These are phyloP conservation scores for Paelopatides confundens DNA, from an alignment of 53 echinoderm and acorn worm species.

Conservation along the genomic window DNA sequence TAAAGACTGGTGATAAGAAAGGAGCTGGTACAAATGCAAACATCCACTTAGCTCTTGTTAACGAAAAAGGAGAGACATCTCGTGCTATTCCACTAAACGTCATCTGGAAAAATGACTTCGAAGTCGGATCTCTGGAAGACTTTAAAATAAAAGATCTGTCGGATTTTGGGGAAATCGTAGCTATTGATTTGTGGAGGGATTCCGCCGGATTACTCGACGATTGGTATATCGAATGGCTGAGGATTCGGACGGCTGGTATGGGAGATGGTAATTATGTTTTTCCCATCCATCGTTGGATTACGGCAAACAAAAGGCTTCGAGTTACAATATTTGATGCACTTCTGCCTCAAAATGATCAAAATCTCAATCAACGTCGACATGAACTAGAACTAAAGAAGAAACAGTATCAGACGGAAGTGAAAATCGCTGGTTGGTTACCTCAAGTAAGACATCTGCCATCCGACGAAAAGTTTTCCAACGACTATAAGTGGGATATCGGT, in stretches of 20 bases:
- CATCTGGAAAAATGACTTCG: conserved; percentile 77
- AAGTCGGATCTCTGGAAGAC: conserved; percentile 63
- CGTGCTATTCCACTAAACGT: conserved; percentile 59
- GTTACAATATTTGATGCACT: conserved; percentile 63
- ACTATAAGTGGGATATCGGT: not conserved
- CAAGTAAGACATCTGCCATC: conserved; percentile 42
- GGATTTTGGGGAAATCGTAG: conserved; percentile 66
- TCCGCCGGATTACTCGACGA: conserved; percentile 48
- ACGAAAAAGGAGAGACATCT: conserved; percentile 65
- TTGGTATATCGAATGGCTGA: conserved; percentile 80
- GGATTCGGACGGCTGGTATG: conserved; percentile 13
- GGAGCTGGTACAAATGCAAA: conserved; percentile 81
- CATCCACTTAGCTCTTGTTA: conserved; percentile 72
- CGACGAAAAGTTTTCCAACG: conserved; percentile 17
- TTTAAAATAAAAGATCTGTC: conserved; percentile 67
- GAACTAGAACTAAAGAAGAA: conserved; percentile 70
- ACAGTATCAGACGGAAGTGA: conserved; percentile 67
- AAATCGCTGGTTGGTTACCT: conserved; percentile 60
- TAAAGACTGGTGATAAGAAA: conserved; percentile 84
- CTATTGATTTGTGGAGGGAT: conserved; percentile 78
- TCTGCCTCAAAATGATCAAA: conserved; percentile 70
- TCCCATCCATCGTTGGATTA: conserved; percentile 86
- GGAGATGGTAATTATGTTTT: conserved; percentile 41
- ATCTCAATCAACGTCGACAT: conserved; percentile 33
- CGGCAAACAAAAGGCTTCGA: conserved; percentile 27